phyloP scores from a whole-genome alignment of 2,888 invertebrate genomes.

The Drosophila lutescens region DNA sequence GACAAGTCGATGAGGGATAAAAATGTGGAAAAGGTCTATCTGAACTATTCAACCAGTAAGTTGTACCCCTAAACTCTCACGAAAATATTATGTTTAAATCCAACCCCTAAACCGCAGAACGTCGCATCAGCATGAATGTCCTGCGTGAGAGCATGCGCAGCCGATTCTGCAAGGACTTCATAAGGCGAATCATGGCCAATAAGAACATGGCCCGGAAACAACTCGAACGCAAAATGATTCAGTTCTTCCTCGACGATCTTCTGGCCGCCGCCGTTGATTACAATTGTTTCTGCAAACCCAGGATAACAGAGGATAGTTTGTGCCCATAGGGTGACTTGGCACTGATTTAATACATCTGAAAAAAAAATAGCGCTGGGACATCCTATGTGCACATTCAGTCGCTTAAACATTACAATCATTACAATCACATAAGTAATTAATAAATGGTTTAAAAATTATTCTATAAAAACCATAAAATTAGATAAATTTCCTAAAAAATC shows the following conservation, averaged over 20 bases:
- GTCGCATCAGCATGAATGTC: not conserved
- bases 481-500: not conserved
- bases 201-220: not conserved
- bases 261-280: not conserved
- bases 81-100: not conserved
- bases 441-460: not conserved
- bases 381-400: not conserved
- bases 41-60: slow-evolving; percentile 7
- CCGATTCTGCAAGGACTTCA: slow-evolving; percentile 9
- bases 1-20: slow-evolving; percentile 6
- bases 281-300: slow-evolving; percentile 12
- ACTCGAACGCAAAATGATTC: not conserved
- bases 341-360: not conserved
- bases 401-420: not conserved
- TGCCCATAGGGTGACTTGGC: slow-evolving; percentile 12
- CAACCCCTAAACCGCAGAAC: not conserved
- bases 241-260: slow-evolving; percentile 1
- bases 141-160: not conserved
- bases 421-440: not conserved
- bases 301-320: not conserved
- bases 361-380: not conserved
- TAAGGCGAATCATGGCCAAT: not conserved
- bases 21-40: not conserved
- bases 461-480: not conserved
- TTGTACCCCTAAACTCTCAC: not conserved